Evolutionary conservation across 2,797 vertebrate genomes (phyloP), one percentile per base, ranked within the genome.

Genomic region (Acanthornis magna): DNA sequence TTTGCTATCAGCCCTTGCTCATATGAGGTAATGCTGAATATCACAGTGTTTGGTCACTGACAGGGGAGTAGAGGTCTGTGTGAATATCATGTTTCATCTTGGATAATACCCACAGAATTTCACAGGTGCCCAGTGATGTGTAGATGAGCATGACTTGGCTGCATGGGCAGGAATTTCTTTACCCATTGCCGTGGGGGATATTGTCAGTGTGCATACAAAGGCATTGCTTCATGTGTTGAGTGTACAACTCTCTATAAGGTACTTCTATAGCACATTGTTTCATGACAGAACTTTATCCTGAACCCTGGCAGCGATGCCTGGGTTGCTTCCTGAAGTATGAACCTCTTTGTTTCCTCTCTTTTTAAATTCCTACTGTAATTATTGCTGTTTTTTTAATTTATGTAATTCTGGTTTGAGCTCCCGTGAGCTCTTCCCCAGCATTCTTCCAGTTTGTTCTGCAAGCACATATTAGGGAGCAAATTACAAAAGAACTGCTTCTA

Each of bases 401-500:
- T 61, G 43, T 72, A 66, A 88, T 81, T 85, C 88, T 91, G 30
- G 29, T 80, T 80, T 25, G 63, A 84, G 54, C 86, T 91, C 68
- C 65, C 0, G 4, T 61, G 93, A 91, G 53, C 61, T 72, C 65
- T 87, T 94, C 77, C 48, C 40, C 43, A 42, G 9, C 62, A 25
- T 58, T 83, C 54, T 73, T 91, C 61, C 82, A 70, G 78, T 78
- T 67, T 62, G 55, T 47, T 88, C 92, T 77, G 67, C 62, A 94
- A 89, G 62, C 67, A 53, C 51, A 66, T 42, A 71, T 73, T 61
- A 89, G 72, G 67, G 50, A 96, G 89, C 29, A 92, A 78, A 72
- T 89, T 72, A 89, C 81, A 89, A 94, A 91, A 91, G 83, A 90
- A 38, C 54, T 32, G 73, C 72, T 85, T 89, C 85, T 91, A 97